Percentiles rank a stretch among this genome's conserved stretches.
phyloP scores from a whole-genome alignment of 2,113 vertebrate species.

The Coryphaenoides rupestris region DNA sequence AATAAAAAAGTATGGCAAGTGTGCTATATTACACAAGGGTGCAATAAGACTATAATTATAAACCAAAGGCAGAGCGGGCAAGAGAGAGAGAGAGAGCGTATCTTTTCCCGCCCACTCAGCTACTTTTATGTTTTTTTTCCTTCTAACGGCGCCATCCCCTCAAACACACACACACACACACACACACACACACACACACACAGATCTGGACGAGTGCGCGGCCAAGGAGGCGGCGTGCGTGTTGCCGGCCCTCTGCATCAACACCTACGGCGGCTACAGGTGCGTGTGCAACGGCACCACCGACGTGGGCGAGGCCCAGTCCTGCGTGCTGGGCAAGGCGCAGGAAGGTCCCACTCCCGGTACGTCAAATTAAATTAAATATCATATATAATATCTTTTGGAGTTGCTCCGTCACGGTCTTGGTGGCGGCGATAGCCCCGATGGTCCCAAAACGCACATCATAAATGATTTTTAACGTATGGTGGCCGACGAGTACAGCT shows the following conservation, averaged over 20 bases:
- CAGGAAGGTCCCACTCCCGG: neutral
- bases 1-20: too few relatives aligned
- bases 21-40: too few relatives aligned
- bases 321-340: slow-evolving; percentile 66
- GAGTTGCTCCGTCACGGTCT: too few relatives aligned
- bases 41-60: neutral
- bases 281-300: slow-evolving; percentile 75
- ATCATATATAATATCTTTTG: too few relatives aligned
- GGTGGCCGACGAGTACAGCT: too few relatives aligned
- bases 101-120: too few relatives aligned
- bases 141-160: neutral
- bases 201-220: slow-evolving; percentile 78
- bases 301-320: slow-evolving; percentile 61
- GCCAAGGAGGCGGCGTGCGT: slow-evolving; percentile 57
- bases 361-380: too few relatives aligned
- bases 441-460: too few relatives aligned
- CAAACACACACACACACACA: too few relatives aligned
- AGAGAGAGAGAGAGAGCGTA: neutral
- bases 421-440: too few relatives aligned
- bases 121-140: slow-evolving; percentile 3
- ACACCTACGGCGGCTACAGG: slow-evolving; percentile 79
- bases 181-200: slow-evolving; percentile 3
- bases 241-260: slow-evolving; percentile 62
- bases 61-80: neutral
- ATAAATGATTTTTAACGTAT: neutral